Base-by-base conservation (phyloP, 2,888 invertebrate genomes). In the Gastracanthus pulcherrimus region DNA sequence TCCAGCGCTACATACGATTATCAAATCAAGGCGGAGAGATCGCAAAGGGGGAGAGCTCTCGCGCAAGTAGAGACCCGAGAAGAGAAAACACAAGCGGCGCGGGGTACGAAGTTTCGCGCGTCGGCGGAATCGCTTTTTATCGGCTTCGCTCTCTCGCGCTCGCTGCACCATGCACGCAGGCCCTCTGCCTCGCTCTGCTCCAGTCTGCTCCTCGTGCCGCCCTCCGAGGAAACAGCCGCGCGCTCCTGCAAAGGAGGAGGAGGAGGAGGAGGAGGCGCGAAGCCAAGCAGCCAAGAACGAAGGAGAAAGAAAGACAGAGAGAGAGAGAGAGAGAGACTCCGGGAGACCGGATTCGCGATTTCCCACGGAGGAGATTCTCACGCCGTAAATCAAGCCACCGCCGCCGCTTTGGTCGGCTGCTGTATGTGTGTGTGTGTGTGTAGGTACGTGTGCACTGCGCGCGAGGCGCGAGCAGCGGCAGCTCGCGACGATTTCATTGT, bases 291-390 rank as follows among this genome's bases (percentile, higher is more conserved):
- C 9, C 34, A 51, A 45, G 60, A 60, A 69, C 34, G 60, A 60
- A 31, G 29, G 29, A 48, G 31, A n/a, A 11, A 6, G 70, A 48
- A 29, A 38, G 69, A 48, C 26, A 69, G 74, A 36, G 55, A 78
- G 55, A 38, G 78, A 71, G 55, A 66, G 78, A 75, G 60, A 75
- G 66, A 78, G 19, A 58, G 45, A 34, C 29, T 38, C 38, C 67
- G 75, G 51, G 70, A 82, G 82, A 82, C 83, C 82, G 83, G 83
- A 83, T 83, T 83, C 82, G 83, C 86, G 85, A 87, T 87, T 87
- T 87, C 87, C 86, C 86, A 87, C 86, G 86, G 86, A 80, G 85
- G 85, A 86, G 84, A 87, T 87, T 87, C 86, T 87, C 87, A 87
- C 85, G 86, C 86, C 85, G 85, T 87, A 87, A 87, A 87, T 87